Percentiles rank a stretch among this genome's conserved stretches.
Conservation (phyloP, 2,888 invertebrate genomes). For the Sphinx pinastri region DNA sequence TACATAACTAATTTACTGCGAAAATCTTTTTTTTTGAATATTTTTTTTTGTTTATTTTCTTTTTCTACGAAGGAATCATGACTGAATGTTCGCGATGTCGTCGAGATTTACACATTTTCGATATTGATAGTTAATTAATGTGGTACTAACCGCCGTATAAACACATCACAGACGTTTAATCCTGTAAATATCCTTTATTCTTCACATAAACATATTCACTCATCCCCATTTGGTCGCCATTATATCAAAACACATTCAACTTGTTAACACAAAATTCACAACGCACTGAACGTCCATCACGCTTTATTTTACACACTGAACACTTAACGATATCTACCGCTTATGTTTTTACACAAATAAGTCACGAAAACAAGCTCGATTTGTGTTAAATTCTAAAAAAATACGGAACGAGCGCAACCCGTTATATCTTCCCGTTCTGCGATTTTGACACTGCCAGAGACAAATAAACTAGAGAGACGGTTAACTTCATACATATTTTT, state of each 20-base stretch:
- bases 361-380: conserved; percentile 66
- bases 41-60: conserved; percentile 10
- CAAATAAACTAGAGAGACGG: too few species aligned
- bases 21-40: conserved; percentile 27
- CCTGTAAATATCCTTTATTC: conserved; percentile 37
- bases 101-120: not conserved
- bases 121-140: not conserved
- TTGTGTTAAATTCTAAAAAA: conserved; percentile 53
- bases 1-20: conserved; percentile 44
- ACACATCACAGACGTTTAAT: conserved; percentile 60
- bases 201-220: conserved; percentile 66
- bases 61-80: conserved; percentile 1
- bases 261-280: conserved; percentile 60
- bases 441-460: conserved; percentile 60
- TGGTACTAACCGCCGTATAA: conserved; percentile 26
- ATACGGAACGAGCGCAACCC: conserved; percentile 54
- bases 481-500: too few species aligned
- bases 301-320: conserved; percentile 37
- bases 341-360: conserved; percentile 61
- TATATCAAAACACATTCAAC: conserved; percentile 54
- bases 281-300: conserved; percentile 43
- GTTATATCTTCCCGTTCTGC: conserved; percentile 57
- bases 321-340: conserved; percentile 50
- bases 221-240: conserved; percentile 58
- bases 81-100: not conserved